A percentile compares a stretch with the other conserved stretches of the same genome.
These are phyloP conservation scores for Pantala flavescens DNA, from an alignment of 1,140 invertebrate genomes.

Conservation along the genomic window DNA sequence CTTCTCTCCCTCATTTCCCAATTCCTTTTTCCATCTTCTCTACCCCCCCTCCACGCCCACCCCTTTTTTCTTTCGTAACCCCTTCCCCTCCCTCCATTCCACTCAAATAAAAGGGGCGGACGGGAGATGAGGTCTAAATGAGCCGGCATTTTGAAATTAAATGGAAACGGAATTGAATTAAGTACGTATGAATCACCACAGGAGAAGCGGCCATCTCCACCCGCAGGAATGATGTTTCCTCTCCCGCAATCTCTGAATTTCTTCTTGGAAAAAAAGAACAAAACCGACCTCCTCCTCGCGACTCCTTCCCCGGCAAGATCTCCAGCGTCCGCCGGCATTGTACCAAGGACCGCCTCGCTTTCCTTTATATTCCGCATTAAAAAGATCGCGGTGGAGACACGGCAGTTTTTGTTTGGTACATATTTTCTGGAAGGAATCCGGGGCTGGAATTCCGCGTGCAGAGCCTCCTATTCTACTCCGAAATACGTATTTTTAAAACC, in stretches of 20 bases:
- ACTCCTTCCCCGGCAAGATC: too few species aligned
- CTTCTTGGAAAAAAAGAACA: too few species aligned
- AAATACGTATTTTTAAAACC: too few species aligned
- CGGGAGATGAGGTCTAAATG: conserved; percentile 4
- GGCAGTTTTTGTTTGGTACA: too few species aligned
- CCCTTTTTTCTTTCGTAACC: neutral
- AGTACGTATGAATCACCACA: conserved; percentile 5
- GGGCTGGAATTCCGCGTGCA: too few species aligned
- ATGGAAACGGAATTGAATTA: conserved; percentile 7
- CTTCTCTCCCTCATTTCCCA: neutral
- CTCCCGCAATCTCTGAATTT: neutral
- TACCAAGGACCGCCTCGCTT: too few species aligned
- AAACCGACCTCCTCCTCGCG: too few species aligned
- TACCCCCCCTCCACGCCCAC: neutral
- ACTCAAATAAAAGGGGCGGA: neutral
- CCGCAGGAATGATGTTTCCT: neutral
- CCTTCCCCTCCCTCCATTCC: neutral
- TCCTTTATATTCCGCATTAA: too few species aligned
- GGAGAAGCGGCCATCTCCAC: neutral
- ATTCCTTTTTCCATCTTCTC: neutral
- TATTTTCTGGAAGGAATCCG: too few species aligned
- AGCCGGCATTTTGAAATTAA: conserved; percentile 5
- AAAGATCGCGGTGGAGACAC: too few species aligned
- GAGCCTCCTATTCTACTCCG: too few species aligned
- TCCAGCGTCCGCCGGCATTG: too few species aligned